Base-by-base conservation (phyloP, 2,113 vertebrate genomes). In the Hydrochoerus hydrochaeris region DNA sequence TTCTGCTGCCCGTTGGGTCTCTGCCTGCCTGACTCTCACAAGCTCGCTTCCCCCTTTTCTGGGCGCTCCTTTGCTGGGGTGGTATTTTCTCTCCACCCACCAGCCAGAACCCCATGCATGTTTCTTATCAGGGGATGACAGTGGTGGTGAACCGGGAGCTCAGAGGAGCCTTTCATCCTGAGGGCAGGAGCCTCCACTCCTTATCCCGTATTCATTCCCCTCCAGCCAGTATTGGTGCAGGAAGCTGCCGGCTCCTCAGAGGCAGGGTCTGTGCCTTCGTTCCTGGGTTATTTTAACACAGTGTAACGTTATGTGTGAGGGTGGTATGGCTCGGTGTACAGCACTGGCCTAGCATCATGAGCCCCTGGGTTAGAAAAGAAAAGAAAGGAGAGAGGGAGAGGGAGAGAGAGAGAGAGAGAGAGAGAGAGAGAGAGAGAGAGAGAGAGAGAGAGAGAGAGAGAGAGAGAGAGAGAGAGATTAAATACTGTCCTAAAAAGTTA, bases 401-500 rank as follows among this genome's bases (percentile, higher is more conserved):
- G n/a, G 6, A 9, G 30, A 54, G 9, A 73, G 13, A 20, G 30
- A 20, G 11, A 24, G 49, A 10, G 9, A 62, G 1, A 77, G 11
- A 14, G 5, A 7, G 28, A 52, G 7, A 71, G 10, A n/a, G 46
- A 19, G 10, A 24, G 46, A 9, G 3, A 62, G 52, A 52, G 52
- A 52, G 11, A 52, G 52, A 52, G 52, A 52, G 52, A 52, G 19
- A 54, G 11, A 44, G 71, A 30, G n/a, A 16, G 0, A 78, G 12
- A 16, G 6, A 9, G 30, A 54, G 9, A 73, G 13, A 20, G 30
- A 20, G 11, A 24, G 49, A 10, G 9, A 62, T 84, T 30, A 44
- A 35, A 73, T 38, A 69, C 46, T 84, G n/a, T 83, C 46, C 88
- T 78, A 78, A 94, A 77, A 89, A 49, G 17, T 86, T 94, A 26